Evolutionary conservation across 1,140 invertebrate species (phyloP).

Genomic region (Oncopeltus fasciatus): DNA sequence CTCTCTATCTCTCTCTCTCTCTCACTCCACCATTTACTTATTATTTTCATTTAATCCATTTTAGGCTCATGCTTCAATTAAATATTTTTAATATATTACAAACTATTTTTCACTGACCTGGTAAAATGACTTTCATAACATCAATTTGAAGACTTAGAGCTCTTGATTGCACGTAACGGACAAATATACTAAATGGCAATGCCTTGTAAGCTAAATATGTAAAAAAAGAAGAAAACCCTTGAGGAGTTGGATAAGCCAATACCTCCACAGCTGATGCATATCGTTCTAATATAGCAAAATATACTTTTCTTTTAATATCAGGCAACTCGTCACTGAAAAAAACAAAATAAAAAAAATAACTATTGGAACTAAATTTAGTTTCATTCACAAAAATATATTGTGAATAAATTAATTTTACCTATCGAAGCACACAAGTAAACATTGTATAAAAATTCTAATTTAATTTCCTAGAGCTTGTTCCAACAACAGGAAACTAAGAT

Average conservation of each 20-base stretch:
- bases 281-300: constrained; percentile 29
- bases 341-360: too few species aligned
- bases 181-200: constrained; percentile 54
- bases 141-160: constrained; percentile 75
- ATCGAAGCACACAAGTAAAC: too few species aligned
- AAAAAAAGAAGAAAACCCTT: constrained; percentile 74
- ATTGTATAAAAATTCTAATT: too few species aligned
- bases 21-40: too few species aligned
- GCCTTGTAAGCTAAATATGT: constrained; percentile 67
- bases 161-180: constrained; percentile 63
- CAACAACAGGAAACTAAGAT: too few species aligned
- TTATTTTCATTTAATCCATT: too few species aligned
- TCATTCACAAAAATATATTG: too few species aligned
- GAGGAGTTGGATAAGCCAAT: constrained; percentile 66
- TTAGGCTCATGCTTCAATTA: too few species aligned
- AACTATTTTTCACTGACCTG: constrained; percentile 30
- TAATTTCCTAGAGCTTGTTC: too few species aligned
- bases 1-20: constrained; percentile 31
- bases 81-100: too few species aligned
- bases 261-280: constrained; percentile 60
- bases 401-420: too few species aligned
- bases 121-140: constrained; percentile 67
- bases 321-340: constrained; percentile 23
- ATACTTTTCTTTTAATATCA: constrained; percentile 11
- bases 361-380: too few species aligned